Evolutionary conservation across 2,797 vertebrate species (phyloP), one percentile per base, ranked within the genome.

Genomic region (Hypotaenidia okinawae): DNA sequence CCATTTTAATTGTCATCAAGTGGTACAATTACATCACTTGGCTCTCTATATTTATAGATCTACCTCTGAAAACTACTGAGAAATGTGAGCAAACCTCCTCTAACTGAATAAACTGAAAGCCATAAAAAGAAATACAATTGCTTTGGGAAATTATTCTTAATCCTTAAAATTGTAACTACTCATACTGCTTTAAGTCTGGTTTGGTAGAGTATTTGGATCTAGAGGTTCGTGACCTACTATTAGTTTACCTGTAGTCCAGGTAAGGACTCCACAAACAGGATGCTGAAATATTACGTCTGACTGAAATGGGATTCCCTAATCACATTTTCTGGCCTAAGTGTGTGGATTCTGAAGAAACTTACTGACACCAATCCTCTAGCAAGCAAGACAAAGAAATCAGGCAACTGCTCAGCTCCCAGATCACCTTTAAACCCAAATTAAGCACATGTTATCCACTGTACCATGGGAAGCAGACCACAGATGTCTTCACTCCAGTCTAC

Each of bases 1-100:
- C 33, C 85, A 81, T 67, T 80, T 69, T 83, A 90, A 84, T 93
- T 95, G 66, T 73, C 89, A 92, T 59, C 13, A 30, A 85, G 66
- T 72, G 88, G 79, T 72, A 41, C 49, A 87, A 62, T 89, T 96
- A 63, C 73, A 11, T 80, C 61, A 76, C 15, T 1, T 67, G n/a
- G 24, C 25, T 81, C 15, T 59, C 22, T 24, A 24, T 39, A 79
- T n/a, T 77, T 18, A 3, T 17, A 37, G 7, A n/a, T 35, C 23
- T 58, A 22, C 7, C 13, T 63, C 58, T 67, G 57, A 68, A 82
- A 92, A 74, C 9, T 79, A 30, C 59, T 17, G 11, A 83, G 33
- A 68, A 58, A 83, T 49, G 30, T 45, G 18, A 93, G 37, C 4
- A 90, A 94, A n/a, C 6, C 3, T 12, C 51, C 28, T 61, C 67